Evolutionary conservation across 2,797 vertebrate species (phyloP), one percentile per base, ranked within the genome.

Genomic region (Etheostoma perlongum): DNA sequence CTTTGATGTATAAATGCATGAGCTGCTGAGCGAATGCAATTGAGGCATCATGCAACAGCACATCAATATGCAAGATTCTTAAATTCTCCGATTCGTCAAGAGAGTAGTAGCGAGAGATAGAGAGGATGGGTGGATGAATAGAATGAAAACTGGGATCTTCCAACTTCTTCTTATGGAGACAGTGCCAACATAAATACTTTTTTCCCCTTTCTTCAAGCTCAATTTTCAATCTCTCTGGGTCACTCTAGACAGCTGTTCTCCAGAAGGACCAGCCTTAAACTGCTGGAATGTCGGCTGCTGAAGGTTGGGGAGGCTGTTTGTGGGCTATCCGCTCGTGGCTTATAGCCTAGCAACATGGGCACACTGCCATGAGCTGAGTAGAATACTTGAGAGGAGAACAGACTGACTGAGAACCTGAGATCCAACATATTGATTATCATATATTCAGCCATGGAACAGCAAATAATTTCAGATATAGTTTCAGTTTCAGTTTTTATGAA

Each of bases 231-330:
- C 88, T 91, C 90, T 84, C 78, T n/a, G 81, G 92, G 92, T 93
- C 93, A 94, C 48, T 65, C 86, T 88, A 85, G 88, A 89, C 93
- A 95, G 93, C 89, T 95, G 94, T 94, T 95, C 89, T 91, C 87
- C 78, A 78, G 66, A 60, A 90, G 87, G 86, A 87, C 71, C 60
- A 67, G 82, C 77, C 69, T 80, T 72, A 85, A 81, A 84, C 88
- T 89, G 44, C 76, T 66, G 80, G 83, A 91, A 85, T 55, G 40
- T 69, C 72, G 49, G 62, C 78, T 82, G 57, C 36, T 85, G 79
- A 84, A 79, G 74, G 73, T 87, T 66, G 67, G 54, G 63, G 65
- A 80, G 72, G 69, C 78, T 76, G 81, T 84, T 81, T 72, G 74
- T 60, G 49, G 72, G 72, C 72, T 15, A 40, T 72, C 51, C 30